Conservation (phyloP, 2,888 invertebrate species). For the Sinhomidia bicolor region DNA sequence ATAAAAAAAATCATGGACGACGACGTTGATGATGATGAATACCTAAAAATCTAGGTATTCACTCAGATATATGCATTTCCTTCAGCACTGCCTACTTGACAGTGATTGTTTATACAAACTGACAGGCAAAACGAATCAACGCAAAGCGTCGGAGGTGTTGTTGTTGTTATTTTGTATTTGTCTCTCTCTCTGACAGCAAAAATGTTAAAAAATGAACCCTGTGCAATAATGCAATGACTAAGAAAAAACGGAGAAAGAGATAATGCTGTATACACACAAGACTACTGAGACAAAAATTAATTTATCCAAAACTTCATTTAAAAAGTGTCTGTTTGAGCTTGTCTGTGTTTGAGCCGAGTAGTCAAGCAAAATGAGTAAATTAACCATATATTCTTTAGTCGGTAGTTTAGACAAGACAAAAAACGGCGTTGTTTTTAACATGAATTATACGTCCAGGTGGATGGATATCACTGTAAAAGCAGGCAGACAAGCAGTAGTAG, state of each 20-base stretch:
- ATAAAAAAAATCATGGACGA: background rate
- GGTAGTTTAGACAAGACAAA: no score
- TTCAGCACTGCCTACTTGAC: background rate
- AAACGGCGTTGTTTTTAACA: background rate
- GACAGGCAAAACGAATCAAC: no score
- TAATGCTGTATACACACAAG: constrained; percentile 33
- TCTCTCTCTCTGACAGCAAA: constrained; percentile 1
- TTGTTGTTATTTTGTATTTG: no score
- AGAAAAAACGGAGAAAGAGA: no score
- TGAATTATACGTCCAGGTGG: no score
- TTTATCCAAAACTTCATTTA: constrained; percentile 21
- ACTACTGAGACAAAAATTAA: constrained; percentile 64
- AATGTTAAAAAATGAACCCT: background rate
- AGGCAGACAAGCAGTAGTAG: no score
- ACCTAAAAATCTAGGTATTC: no score
- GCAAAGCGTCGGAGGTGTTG: no score
- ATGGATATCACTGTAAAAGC: no score
- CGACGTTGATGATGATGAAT: no score
- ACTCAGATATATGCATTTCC: background rate
- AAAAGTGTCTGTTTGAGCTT: background rate
- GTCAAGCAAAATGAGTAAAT: background rate
- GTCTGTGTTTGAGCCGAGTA: no score
- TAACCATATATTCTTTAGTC: background rate
- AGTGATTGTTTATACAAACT: background rate
- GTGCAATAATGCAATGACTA: background rate